Evolutionary conservation across 2,113 vertebrate species (phyloP).

Genomic region (Micromys minutus): DNA sequence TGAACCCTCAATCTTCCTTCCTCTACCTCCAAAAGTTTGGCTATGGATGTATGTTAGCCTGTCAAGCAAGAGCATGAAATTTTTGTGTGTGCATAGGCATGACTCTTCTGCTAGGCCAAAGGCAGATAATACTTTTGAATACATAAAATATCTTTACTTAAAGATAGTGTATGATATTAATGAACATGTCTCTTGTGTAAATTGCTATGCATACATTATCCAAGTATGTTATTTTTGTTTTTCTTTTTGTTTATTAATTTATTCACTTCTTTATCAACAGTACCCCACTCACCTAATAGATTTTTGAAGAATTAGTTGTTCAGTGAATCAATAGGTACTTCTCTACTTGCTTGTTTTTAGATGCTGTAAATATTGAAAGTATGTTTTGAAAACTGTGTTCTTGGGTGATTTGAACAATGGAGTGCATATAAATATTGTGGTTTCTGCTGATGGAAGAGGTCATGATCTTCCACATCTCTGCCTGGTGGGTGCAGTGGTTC

Average conservation of each 20-base stretch:
- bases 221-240: neutral
- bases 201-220: neutral
- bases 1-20: neutral
- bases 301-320: slow-evolving; percentile 38
- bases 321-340: neutral
- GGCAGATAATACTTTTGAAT: slow-evolving; percentile 27
- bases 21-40: neutral
- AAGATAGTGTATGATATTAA: neutral
- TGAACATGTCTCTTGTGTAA: neutral
- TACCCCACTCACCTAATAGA: neutral
- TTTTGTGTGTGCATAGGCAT: neutral
- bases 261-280: neutral
- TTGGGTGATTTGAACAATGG: neutral
- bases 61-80: neutral
- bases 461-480: neutral
- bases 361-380: slow-evolving; percentile 50
- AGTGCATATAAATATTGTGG: neutral
- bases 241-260: neutral
- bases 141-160: neutral
- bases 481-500: neutral
- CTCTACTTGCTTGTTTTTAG: neutral
- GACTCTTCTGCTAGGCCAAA: neutral
- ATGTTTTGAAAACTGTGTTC: slow-evolving; percentile 52
- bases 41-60: neutral
- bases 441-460: neutral